Percentiles rank a stretch among this genome's conserved stretches.
These are phyloP conservation scores for Synanthedon formicaeformis DNA, from an alignment of 2,888 invertebrate species.

Conservation along the genomic window DNA sequence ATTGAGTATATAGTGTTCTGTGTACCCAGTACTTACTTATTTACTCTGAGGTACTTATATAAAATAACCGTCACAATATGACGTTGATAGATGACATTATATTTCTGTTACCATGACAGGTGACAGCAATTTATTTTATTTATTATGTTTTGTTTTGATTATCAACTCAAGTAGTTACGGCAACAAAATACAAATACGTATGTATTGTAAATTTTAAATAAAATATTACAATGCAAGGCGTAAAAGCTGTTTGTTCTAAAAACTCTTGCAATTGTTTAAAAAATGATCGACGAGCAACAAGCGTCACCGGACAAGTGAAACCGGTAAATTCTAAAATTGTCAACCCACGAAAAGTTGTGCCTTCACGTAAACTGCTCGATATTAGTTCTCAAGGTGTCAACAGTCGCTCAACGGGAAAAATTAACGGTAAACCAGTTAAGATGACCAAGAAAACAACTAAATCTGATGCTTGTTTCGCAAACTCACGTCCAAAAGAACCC, in stretches of 20 bases:
- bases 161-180: no score
- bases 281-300: not conserved
- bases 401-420: constrained; percentile 28
- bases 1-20: no score
- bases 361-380: constrained; percentile 21
- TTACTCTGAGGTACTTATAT: no score
- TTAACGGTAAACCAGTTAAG: constrained; percentile 11
- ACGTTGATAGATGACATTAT: no score
- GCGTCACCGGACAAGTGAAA: not conserved
- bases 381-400: constrained; percentile 20
- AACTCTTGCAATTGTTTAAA: constrained; percentile 12
- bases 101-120: no score
- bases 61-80: no score
- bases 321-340: constrained; percentile 7
- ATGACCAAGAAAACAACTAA: constrained; percentile 29
- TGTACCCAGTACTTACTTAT: no score
- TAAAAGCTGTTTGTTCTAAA: constrained; percentile 1
- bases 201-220: no score
- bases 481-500: constrained; percentile 1
- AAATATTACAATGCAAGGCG: not conserved
- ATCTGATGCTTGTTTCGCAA: constrained; percentile 9
- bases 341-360: constrained; percentile 28
- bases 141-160: no score
- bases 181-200: no score
- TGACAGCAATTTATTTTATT: no score